phyloP scores from a whole-genome alignment of 37 sponge, comb jelly and placozoan genomes.

The Ephydatia muelleri region DNA sequence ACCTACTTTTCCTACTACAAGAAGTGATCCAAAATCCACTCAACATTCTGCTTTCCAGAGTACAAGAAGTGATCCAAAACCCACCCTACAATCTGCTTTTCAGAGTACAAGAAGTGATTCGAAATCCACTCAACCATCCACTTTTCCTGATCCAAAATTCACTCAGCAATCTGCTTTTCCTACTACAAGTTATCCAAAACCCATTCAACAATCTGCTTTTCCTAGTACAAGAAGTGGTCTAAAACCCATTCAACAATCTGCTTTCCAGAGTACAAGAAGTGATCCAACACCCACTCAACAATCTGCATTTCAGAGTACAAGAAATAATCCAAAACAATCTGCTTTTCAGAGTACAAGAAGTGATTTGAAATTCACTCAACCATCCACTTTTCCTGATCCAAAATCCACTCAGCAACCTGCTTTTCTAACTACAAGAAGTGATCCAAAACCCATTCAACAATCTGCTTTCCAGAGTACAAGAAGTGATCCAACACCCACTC shows the following conservation, averaged over 20 bases:
- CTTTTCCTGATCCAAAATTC: background rate
- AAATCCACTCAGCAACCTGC: too few species aligned
- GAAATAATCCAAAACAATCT: background rate
- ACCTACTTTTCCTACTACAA: background rate
- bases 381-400: background rate
- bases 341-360: background rate
- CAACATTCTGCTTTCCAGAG: background rate
- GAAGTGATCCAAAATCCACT: background rate
- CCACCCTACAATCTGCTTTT: background rate
- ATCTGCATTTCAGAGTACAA: background rate
- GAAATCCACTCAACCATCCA: background rate
- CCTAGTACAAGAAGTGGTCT: background rate
- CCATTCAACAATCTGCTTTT: background rate
- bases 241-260: background rate
- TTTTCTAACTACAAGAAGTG: background rate
- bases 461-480: background rate
- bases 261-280: background rate
- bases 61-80: background rate
- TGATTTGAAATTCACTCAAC: background rate
- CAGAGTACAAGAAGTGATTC: background rate
- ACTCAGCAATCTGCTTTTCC: too few species aligned
- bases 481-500: too few species aligned
- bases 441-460: background rate
- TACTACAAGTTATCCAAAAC: background rate
- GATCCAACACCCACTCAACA: background rate